These are phyloP conservation scores for Stenichneumon culpator DNA, from an alignment of 2,888 invertebrate genomes.

Conservation along the genomic window DNA sequence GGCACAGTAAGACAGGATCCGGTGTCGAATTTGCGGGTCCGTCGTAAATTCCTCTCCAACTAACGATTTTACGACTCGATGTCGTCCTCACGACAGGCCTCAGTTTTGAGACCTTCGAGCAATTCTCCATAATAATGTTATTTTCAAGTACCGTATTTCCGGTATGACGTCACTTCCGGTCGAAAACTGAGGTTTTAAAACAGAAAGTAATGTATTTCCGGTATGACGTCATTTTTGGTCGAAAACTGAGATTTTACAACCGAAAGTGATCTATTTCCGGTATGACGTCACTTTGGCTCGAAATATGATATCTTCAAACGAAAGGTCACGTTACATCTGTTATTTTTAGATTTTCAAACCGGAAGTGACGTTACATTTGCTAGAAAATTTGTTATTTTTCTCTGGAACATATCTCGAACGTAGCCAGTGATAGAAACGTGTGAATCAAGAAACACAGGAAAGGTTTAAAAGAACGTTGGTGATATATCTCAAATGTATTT, in stretches of 20 bases:
- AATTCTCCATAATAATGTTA: background rate
- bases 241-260: too few relatives aligned
- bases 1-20: slow-evolving; percentile 20
- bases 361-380: too few relatives aligned
- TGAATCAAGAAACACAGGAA: too few relatives aligned
- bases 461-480: too few relatives aligned
- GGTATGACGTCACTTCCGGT: background rate
- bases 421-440: too few relatives aligned
- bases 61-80: background rate
- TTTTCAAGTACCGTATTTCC: background rate
- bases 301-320: too few relatives aligned
- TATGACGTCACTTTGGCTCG: background rate
- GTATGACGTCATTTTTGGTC: background rate
- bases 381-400: too few relatives aligned
- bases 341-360: too few relatives aligned
- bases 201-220: background rate
- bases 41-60: background rate
- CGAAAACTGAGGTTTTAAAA: too few relatives aligned
- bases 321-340: too few relatives aligned
- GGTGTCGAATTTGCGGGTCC: background rate
- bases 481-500: too few relatives aligned
- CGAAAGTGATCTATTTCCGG: background rate
- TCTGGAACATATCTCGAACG: too few relatives aligned
- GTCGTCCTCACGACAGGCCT: background rate
- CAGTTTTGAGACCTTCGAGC: background rate